phyloP scores from a whole-genome alignment of 2,888 invertebrate genomes.

The Euzophera pinguis region DNA sequence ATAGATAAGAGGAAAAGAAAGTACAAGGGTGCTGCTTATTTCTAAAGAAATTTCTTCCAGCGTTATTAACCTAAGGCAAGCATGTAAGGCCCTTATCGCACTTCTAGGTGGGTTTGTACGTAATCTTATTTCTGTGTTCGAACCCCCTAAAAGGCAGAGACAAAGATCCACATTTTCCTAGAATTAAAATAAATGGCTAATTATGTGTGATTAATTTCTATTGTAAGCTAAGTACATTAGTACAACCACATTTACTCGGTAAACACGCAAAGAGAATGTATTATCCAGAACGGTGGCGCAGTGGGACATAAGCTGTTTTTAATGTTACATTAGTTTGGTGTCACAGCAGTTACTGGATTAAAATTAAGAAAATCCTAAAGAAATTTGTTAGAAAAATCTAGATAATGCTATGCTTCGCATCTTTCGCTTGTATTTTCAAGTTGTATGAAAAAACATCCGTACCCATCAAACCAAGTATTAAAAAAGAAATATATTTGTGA shows the following conservation, averaged over 20 bases:
- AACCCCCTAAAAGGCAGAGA: background rate
- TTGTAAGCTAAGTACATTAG: background rate
- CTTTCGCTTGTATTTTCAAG: too few species aligned
- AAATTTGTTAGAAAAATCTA: too few species aligned
- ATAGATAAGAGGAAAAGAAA: too few species aligned
- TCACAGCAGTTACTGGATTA: too few species aligned
- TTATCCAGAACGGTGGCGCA: background rate
- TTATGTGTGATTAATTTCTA: slow-evolving; percentile 1
- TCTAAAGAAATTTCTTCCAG: too few species aligned
- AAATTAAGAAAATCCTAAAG: too few species aligned
- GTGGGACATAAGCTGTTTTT: background rate
- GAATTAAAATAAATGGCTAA: slow-evolving; percentile 3
- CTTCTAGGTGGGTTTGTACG: background rate
- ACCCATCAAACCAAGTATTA: too few species aligned
- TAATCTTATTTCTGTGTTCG: background rate
- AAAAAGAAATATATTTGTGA: too few species aligned
- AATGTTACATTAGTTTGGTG: background rate
- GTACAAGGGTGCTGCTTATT: too few species aligned
- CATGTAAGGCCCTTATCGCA: background rate
- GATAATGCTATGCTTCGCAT: too few species aligned
- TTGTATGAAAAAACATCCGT: too few species aligned
- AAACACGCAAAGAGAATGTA: slow-evolving; percentile 1
- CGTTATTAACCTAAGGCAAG: too few species aligned
- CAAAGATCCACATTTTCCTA: background rate
- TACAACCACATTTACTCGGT: background rate